Conservation (phyloP, 2,797 vertebrate genomes). For the Halcyon leucocephala region DNA sequence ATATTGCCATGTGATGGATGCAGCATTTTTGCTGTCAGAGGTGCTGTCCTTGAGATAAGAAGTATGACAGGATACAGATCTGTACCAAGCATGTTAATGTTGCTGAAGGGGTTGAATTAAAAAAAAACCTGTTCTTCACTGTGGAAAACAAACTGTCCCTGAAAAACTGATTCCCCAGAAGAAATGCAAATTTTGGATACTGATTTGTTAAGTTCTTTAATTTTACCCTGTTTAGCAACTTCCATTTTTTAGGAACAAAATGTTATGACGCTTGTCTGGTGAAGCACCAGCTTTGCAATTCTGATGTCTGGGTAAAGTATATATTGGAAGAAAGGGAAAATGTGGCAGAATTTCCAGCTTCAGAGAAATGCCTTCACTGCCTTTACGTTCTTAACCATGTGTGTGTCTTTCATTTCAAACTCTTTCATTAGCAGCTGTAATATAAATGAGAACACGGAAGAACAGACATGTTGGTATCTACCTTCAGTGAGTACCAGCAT, state of each 20-base stretch:
- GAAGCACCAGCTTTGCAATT: not conserved
- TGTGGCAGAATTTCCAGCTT: not conserved
- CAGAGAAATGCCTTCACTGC: not conserved
- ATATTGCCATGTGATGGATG: slow-evolving; percentile 12
- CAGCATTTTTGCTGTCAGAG: slow-evolving; percentile 2
- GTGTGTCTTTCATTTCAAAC: not conserved
- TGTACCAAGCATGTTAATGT: slow-evolving; percentile 26
- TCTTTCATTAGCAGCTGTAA: not conserved
- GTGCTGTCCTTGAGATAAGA: slow-evolving; percentile 57
- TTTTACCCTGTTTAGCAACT: not conserved
- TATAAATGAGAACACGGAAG: not conserved
- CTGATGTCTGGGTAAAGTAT: not conserved
- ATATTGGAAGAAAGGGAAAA: not conserved
- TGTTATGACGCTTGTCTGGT: not conserved
- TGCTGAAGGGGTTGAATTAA: not conserved
- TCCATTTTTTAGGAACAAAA: not conserved
- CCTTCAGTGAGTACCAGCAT: not conserved
- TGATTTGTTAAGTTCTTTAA: not conserved
- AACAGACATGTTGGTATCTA: not conserved
- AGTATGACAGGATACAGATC: not conserved
- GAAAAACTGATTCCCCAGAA: not conserved
- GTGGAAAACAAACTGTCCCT: not conserved
- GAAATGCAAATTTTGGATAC: not conserved
- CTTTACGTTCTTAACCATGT: not conserved
- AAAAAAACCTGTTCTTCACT: not conserved